A percentile compares a stretch with the other conserved stretches of the same genome.
phyloP scores from a whole-genome alignment of 2,888 invertebrate species.

The Dolomedes plantarius region DNA sequence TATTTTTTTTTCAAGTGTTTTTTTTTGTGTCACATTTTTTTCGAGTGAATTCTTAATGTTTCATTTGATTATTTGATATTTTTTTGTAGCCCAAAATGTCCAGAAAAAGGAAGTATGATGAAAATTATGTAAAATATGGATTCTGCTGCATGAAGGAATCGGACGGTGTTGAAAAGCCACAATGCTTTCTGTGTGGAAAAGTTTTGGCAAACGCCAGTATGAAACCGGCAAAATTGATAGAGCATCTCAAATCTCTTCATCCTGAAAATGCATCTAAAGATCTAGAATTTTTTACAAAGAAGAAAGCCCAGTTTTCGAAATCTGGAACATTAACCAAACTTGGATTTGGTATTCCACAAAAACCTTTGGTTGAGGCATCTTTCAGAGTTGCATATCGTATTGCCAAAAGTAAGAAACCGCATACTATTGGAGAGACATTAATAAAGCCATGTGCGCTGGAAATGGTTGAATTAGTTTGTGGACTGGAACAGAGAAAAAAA shows the following conservation, averaged over 20 bases:
- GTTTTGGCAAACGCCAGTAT: conserved; percentile 48
- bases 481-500: conserved; percentile 48
- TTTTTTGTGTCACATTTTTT: too few species aligned
- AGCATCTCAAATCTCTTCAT: conserved; percentile 40
- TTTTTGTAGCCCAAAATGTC: too few species aligned
- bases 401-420: conserved; percentile 50
- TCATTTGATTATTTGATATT: too few species aligned
- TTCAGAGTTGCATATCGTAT: conserved; percentile 49
- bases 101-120: background rate
- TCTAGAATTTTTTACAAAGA: too few species aligned
- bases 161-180: conserved; percentile 38
- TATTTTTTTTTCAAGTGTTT: too few species aligned
- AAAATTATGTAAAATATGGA: background rate
- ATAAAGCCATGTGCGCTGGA: conserved; percentile 48
- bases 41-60: too few species aligned
- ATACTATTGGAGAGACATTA: conserved; percentile 61
- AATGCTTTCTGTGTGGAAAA: conserved; percentile 47
- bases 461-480: conserved; percentile 54
- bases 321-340: too few species aligned
- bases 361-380: conserved; percentile 32
- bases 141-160: conserved; percentile 3
- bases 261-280: conserved; percentile 10
- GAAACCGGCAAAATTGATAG: conserved; percentile 58
- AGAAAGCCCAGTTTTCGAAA: too few species aligned
- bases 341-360: background rate